Base-by-base conservation (phyloP, 2,113 vertebrate species). In the Podarcis muralis region DNA sequence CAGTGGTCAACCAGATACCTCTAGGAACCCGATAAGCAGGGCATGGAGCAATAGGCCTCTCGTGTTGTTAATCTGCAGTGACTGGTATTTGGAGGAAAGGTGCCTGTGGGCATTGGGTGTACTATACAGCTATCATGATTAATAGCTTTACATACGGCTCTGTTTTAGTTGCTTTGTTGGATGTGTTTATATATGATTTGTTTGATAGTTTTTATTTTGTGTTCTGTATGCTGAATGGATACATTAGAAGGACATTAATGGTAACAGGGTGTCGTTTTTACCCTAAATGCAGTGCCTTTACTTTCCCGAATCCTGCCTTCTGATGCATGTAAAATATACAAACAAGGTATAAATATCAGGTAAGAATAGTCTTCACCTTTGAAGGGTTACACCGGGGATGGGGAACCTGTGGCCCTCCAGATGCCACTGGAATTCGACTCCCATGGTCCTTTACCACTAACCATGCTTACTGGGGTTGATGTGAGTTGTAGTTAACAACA, bases 271-370 rank as follows among this genome's bases (percentile, higher is more conserved):
- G 89, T 77, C n/a, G 89, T 91, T 91, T 85, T 91, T 90, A 89
- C 87, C 68, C 1, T 89, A 80, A 90, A 95, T 95, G 48, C 91
- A 99, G 99, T 99, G 98, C 99, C 99, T 98, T 98, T 99, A 98
- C 98, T 99, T 90, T 99, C 99, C 96, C 98, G 99, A 97, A 99
- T 99, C 96, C 97, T 99, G 96, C 99, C 99, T 97, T 99, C 99
- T 85, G 99, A 99, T 94, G 98, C 98, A 1, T 99, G 99, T 96
- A 99, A 99, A 97, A 99, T 99, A 97, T 99, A 99, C 96, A 99
- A 99, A 94, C 99, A 99, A 97, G 99, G 98, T 96, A 98, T 99
- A 96, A 99, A 99, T 97, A 99, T 99, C 98, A 99, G 99, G 99
- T 98, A 95, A 97, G 95, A 59, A 23, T 88, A 90, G 57, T 35